Evolutionary conservation across 1,140 invertebrate species (phyloP), one percentile per base, ranked within the genome.

Genomic region (Drosophila orena): DNA sequence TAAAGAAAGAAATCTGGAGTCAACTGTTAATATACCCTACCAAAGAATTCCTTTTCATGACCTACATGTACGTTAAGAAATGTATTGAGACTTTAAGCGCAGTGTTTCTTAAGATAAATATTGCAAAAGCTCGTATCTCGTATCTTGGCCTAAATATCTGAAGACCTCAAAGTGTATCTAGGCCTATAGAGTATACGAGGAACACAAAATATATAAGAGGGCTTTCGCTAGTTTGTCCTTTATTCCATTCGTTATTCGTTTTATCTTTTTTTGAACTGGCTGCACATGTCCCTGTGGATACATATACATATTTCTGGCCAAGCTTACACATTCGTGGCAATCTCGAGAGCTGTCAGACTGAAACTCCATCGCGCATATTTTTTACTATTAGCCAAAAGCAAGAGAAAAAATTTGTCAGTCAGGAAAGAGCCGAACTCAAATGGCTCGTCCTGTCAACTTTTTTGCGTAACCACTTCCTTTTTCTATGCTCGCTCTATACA

Each of bases 241-340:
- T 24, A 10, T n/a, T 35, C 43, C 20, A n/a, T 35, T 17, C 17
- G 17, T 17, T 17, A 1, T 10, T 24, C 42, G 30, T 58, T n/a
- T 60, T n/a, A 27, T 11, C n/a, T 42, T 43, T 53, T 17, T 60
- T 10, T 37, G 4, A 46, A 42, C 44, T 44, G 27, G 30, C 30
- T 57, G 61, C 40, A 44, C 52, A 72, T 43, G 34, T 34, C 42
- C 20, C 42, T 0, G 50, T 74, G 46, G 60, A 14, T 44, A 54
- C 44, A 22, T 42, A 57, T 55, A 65, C 34, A 57, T 74, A 42
- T 56, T 69, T 70, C 35, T 50, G 54, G 46, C 58, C 46, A 47
- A 46, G 66, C 52, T 64, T 88, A 88, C 77, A 73, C 77, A 88
- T 88, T 88, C 84, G 88, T 88, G 55, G 72, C 79, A 83, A 88